Conservation (phyloP, 2,888 invertebrate genomes). For the Drosophila kuntzei region DNA sequence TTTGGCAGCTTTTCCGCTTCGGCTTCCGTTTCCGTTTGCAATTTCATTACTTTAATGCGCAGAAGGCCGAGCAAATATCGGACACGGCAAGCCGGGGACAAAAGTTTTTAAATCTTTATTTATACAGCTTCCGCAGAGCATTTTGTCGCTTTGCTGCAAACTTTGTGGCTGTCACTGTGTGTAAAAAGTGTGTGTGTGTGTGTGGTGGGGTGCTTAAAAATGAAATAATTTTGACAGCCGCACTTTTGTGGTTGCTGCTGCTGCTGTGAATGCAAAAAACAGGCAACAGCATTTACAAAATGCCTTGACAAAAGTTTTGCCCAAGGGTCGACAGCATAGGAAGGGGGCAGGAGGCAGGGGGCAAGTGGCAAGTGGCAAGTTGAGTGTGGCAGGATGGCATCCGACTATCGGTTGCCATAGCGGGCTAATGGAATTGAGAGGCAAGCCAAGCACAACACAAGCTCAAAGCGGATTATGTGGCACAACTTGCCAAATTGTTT, state of each 20-base stretch:
- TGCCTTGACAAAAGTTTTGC: slow-evolving; percentile 65
- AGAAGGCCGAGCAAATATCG: slow-evolving; percentile 19
- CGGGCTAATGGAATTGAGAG: slow-evolving; percentile 51
- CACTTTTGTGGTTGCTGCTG: slow-evolving; percentile 60
- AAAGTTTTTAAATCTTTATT: slow-evolving; percentile 79
- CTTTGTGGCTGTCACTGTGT: slow-evolving; percentile 45
- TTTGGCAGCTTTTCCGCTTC: slow-evolving; percentile 52
- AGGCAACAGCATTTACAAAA: slow-evolving; percentile 55
- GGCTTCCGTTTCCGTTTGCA: slow-evolving; percentile 61
- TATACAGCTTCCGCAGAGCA: slow-evolving; percentile 73
- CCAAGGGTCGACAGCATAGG: slow-evolving; percentile 42
- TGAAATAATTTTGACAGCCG: slow-evolving; percentile 73
- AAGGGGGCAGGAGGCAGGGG: neutral
- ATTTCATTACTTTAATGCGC: slow-evolving; percentile 72
- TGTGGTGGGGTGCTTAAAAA: slow-evolving; percentile 50
- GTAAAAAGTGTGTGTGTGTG: slow-evolving; percentile 15
- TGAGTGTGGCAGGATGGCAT: neutral
- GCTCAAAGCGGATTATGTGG: slow-evolving; percentile 57
- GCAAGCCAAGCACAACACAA: neutral
- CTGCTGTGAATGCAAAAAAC: slow-evolving; percentile 46
- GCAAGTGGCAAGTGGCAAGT: neutral
- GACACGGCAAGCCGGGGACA: slow-evolving; percentile 26
- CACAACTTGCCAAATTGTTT: slow-evolving; percentile 66
- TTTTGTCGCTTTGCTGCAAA: slow-evolving; percentile 58
- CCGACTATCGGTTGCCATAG: slow-evolving; percentile 29